phyloP scores from a whole-genome alignment of 2,888 invertebrate species.

The Balanococcus diminutus region DNA sequence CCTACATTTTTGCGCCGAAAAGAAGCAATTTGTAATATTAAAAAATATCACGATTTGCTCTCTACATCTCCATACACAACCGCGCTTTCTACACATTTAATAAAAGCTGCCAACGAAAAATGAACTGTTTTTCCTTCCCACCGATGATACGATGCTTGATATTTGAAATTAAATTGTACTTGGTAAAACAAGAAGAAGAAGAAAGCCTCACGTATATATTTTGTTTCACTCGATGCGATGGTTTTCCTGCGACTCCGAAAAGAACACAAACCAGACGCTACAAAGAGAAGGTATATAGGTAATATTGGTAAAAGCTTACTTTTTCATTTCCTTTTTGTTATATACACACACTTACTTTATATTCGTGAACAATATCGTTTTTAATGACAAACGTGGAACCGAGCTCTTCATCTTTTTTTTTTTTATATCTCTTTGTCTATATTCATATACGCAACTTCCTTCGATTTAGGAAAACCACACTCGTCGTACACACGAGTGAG shows the following conservation, averaged over 20 bases:
- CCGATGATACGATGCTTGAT: slow-evolving; percentile 22
- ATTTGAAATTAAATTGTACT: slow-evolving; percentile 45
- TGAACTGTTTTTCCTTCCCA: neutral
- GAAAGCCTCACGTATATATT: neutral
- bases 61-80: too few relatives aligned
- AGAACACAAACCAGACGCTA: slow-evolving; percentile 46
- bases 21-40: slow-evolving; percentile 12
- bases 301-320: slow-evolving; percentile 52
- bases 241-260: slow-evolving; percentile 47
- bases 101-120: neutral
- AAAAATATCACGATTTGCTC: neutral
- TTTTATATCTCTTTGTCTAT: slow-evolving; percentile 1
- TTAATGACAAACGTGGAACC: slow-evolving; percentile 35
- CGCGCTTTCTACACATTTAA: neutral
- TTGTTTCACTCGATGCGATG: slow-evolving; percentile 6
- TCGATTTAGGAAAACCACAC: neutral
- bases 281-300: slow-evolving; percentile 48
- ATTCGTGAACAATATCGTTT: slow-evolving; percentile 44
- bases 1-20: neutral
- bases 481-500: too few relatives aligned
- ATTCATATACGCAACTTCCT: neutral
- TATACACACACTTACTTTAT: slow-evolving; percentile 31
- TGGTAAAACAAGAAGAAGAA: neutral
- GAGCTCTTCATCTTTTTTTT: neutral
- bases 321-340: slow-evolving; percentile 45